phyloP scores from a whole-genome alignment of 2,888 invertebrate genomes.

The Drosophila gaucha region DNA sequence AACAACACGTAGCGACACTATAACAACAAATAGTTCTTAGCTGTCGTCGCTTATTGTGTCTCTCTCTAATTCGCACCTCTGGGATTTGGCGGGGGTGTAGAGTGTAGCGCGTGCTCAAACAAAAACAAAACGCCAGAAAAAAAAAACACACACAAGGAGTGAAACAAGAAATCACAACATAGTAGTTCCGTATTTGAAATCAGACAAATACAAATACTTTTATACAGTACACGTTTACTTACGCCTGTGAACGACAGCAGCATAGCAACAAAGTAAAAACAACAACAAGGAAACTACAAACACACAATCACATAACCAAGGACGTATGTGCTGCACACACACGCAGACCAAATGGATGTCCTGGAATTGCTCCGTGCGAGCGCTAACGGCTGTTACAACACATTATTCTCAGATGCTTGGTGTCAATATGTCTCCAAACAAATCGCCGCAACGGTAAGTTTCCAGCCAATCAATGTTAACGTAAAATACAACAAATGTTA shows the following conservation, averaged over 20 bases:
- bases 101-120: conserved; percentile 41
- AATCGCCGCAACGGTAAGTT: conserved; percentile 86
- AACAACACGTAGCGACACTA: conserved; percentile 3
- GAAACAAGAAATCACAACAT: conserved; percentile 26
- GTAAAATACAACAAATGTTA: neutral
- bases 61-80: conserved; percentile 3
- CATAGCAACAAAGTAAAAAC: neutral
- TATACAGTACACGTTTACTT: conserved; percentile 15
- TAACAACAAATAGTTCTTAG: conserved; percentile 8
- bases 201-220: conserved; percentile 26
- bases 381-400: conserved; percentile 70
- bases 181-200: conserved; percentile 47
- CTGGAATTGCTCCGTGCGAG: conserved; percentile 67
- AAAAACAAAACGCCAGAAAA: conserved; percentile 17
- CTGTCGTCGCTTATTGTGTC: conserved; percentile 1
- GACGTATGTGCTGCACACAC: conserved; percentile 22
- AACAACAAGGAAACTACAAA: neutral
- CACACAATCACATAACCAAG: conserved; percentile 17
- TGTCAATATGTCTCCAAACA: conserved; percentile 86
- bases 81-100: conserved; percentile 35
- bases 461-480: neutral
- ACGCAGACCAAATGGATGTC: conserved; percentile 57
- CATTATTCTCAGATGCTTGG: conserved; percentile 84
- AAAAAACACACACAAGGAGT: neutral
- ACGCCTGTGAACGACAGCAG: conserved; percentile 25